Evolutionary conservation across 64 coral and sea anemone species (phyloP).

Genomic region (Astreopora myriophthalma): DNA sequence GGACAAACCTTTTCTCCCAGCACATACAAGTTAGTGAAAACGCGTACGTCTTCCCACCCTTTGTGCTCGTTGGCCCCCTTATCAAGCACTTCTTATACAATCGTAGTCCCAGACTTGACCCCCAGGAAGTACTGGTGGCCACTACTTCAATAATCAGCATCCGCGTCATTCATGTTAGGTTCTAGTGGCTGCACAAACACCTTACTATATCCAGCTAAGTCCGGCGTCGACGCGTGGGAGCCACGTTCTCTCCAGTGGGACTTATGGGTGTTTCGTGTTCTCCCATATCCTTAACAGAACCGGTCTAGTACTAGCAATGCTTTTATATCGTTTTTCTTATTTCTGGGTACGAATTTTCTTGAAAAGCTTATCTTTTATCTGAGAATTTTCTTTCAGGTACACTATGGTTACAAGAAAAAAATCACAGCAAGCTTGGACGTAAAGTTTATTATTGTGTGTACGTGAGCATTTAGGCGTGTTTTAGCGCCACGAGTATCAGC

Average conservation of each 20-base stretch:
- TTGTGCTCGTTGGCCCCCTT: constrained; percentile 33
- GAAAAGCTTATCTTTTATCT: no score
- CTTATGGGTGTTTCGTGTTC: constrained; percentile 32
- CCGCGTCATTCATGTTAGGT: not conserved
- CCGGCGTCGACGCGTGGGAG: not conserved
- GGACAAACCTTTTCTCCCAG: constrained; percentile 39
- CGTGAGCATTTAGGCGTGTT: no score
- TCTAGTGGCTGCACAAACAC: not conserved
- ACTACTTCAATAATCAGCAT: not conserved
- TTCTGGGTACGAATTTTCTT: no score
- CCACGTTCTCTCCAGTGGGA: not conserved
- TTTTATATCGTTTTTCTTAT: no score
- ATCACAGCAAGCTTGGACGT: no score
- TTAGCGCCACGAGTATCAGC: no score
- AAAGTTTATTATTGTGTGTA: no score
- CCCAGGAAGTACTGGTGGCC: constrained; percentile 34
- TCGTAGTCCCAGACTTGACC: not conserved
- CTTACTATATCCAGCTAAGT: constrained; percentile 4
- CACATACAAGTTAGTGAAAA: not conserved
- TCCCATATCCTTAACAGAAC: no score
- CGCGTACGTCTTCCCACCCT: constrained; percentile 49
- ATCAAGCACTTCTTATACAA: constrained; percentile 12
- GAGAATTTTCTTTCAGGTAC: no score
- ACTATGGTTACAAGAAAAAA: no score
- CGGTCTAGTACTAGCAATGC: no score